These are phyloP conservation scores for Cisticola juncidis DNA, from an alignment of 2,113 vertebrate species.

Conservation along the genomic window DNA sequence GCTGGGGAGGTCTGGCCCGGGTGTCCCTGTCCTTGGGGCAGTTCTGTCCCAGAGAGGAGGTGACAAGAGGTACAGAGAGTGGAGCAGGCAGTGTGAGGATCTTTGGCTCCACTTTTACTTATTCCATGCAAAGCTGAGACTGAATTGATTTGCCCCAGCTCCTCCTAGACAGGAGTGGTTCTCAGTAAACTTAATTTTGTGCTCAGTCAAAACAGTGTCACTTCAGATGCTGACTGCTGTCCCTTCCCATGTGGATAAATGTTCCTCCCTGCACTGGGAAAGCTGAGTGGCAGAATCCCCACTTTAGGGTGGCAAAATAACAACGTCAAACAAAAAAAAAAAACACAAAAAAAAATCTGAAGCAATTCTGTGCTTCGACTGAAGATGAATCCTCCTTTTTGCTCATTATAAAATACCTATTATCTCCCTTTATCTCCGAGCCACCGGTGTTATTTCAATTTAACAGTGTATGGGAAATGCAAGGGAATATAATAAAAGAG, in stretches of 20 bases:
- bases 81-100: fast-evolving
- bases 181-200: not conserved
- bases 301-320: constrained; percentile 28
- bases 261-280: not conserved
- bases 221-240: not conserved
- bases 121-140: fast-evolving
- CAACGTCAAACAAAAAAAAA: not conserved
- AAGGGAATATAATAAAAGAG: constrained; percentile 63
- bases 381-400: constrained; percentile 35
- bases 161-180: not conserved
- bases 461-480: constrained; percentile 58
- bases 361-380: not conserved
- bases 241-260: not conserved
- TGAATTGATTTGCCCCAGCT: not conserved
- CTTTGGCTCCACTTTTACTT: not conserved
- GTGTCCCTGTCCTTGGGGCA: not conserved
- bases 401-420: constrained; percentile 67
- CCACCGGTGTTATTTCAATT: constrained; percentile 66
- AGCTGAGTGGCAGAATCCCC: not conserved
- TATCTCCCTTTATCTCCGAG: constrained; percentile 69
- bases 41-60: not conserved
- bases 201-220: fast-evolving
- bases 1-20: fast-evolving
- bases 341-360: not conserved
- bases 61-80: not conserved